Conservation (phyloP, 2,797 vertebrate genomes). For the Pelochelys cantorii region DNA sequence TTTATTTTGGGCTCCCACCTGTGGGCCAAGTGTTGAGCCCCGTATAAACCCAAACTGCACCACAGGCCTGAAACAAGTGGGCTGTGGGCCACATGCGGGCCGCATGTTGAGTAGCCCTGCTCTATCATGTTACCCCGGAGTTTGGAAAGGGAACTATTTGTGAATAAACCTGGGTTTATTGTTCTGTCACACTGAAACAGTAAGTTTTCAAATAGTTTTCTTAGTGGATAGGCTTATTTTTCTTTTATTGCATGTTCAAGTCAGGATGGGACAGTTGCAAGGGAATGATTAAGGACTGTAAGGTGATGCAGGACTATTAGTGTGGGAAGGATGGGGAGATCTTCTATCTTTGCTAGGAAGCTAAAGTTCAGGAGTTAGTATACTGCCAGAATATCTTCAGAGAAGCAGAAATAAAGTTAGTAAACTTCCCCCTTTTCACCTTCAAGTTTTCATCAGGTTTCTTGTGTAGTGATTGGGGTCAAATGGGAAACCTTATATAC, state of each 20-base stretch:
- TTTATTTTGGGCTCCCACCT: too few species aligned
- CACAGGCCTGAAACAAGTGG: too few species aligned
- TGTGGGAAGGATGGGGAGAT: rapidly evolving
- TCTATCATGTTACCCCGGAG: neutral
- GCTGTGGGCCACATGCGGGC: too few species aligned
- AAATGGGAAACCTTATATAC: neutral
- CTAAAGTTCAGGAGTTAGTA: neutral
- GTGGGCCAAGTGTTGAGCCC: too few species aligned
- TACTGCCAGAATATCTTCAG: neutral
- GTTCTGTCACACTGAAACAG: neutral
- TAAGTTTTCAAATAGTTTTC: neutral
- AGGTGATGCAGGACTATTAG: rapidly evolving
- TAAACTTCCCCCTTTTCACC: neutral
- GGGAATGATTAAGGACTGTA: neutral
- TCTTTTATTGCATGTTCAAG: too few species aligned
- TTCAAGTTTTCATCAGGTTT: neutral
- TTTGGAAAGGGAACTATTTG: neutral
- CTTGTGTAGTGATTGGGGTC: neutral
- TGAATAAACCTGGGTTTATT: neutral
- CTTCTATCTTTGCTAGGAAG: neutral
- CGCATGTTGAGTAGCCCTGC: too few species aligned
- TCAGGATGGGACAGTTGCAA: neutral
- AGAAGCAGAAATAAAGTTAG: neutral
- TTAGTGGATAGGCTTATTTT: too few species aligned
- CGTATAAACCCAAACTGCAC: too few species aligned